These are phyloP conservation scores for Leucoma salicis DNA, from an alignment of 2,888 invertebrate genomes.

Conservation along the genomic window DNA sequence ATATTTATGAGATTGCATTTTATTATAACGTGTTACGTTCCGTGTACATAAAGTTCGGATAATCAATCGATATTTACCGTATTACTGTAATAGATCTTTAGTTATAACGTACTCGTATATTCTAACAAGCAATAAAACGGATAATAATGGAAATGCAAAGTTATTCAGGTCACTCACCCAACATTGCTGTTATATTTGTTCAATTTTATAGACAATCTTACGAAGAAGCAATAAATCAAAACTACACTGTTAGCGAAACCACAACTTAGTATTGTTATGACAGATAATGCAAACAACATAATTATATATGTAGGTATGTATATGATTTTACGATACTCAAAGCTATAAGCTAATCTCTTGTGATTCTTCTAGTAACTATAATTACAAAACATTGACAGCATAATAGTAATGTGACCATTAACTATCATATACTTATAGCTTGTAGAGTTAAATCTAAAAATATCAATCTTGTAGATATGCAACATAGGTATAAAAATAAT, in stretches of 20 bases:
- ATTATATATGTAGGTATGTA: too few species aligned
- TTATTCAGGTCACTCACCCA: conserved; percentile 18
- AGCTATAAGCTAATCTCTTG: conserved; percentile 22
- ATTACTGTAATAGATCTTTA: background rate
- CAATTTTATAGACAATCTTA: conserved; percentile 23
- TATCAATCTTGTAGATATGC: too few species aligned
- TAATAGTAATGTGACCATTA: too few species aligned
- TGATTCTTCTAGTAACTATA: conserved; percentile 16
- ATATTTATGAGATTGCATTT: conserved; percentile 16
- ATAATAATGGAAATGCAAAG: conserved; percentile 1
- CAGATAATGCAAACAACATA: conserved; percentile 14
- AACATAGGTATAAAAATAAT: too few species aligned
- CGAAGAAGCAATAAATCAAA: conserved; percentile 23
- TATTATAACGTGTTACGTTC: background rate
- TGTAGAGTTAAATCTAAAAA: too few species aligned
- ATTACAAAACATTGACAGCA: too few species aligned
- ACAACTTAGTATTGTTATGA: conserved; percentile 16
- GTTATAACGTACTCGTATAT: background rate
- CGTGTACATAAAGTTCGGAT: background rate
- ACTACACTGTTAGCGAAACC: conserved; percentile 13
- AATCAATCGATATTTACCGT: background rate
- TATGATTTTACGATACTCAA: conserved; percentile 15
- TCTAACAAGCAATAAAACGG: background rate
- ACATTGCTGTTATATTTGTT: conserved; percentile 17
- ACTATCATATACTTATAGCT: too few species aligned